Percentiles rank a stretch among this genome's conserved stretches.
These are phyloP conservation scores for Atopsyche davidsoni DNA, from an alignment of 1,140 invertebrate genomes.

Conservation along the genomic window DNA sequence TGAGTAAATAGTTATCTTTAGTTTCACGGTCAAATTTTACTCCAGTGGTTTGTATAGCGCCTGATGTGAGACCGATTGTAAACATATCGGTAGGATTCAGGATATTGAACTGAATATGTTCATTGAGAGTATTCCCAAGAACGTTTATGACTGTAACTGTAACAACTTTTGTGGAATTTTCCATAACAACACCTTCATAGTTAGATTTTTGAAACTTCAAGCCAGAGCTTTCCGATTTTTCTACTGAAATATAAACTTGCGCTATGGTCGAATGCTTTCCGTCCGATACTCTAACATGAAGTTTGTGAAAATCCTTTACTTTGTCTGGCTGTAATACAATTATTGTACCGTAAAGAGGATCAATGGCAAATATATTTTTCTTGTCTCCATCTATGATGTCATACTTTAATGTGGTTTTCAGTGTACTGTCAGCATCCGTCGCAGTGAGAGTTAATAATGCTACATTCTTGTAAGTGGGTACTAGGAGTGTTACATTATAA, in stretches of 20 bases:
- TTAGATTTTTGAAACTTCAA: slow-evolving; percentile 68
- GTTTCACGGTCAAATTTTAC: slow-evolving; percentile 74
- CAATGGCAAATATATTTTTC: slow-evolving; percentile 69
- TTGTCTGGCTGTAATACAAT: slow-evolving; percentile 35
- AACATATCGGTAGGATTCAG: slow-evolving; percentile 84
- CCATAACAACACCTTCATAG: slow-evolving; percentile 68
- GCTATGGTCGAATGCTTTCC: slow-evolving; percentile 59
- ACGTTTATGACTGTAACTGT: slow-evolving; percentile 76
- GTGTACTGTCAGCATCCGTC: slow-evolving; percentile 62
- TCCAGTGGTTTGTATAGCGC: slow-evolving; percentile 72
- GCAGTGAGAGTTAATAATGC: slow-evolving; percentile 61
- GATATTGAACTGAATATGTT: slow-evolving; percentile 76
- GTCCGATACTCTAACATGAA: slow-evolving; percentile 63
- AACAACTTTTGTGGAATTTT: slow-evolving; percentile 72
- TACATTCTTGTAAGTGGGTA: slow-evolving; percentile 71
- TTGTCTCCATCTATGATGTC: slow-evolving; percentile 74
- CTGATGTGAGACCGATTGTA: slow-evolving; percentile 75
- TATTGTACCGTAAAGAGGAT: slow-evolving; percentile 68
- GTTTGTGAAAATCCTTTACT: slow-evolving; percentile 43
- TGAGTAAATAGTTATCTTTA: slow-evolving; percentile 69
- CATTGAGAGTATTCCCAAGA: slow-evolving; percentile 69
- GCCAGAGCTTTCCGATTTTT: slow-evolving; percentile 62
- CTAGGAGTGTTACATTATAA: slow-evolving; percentile 66
- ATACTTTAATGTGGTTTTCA: slow-evolving; percentile 55
- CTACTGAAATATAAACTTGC: slow-evolving; percentile 55